These are phyloP conservation scores for Champsocephalus gunnari DNA, from an alignment of 2,797 vertebrate species.

Conservation along the genomic window DNA sequence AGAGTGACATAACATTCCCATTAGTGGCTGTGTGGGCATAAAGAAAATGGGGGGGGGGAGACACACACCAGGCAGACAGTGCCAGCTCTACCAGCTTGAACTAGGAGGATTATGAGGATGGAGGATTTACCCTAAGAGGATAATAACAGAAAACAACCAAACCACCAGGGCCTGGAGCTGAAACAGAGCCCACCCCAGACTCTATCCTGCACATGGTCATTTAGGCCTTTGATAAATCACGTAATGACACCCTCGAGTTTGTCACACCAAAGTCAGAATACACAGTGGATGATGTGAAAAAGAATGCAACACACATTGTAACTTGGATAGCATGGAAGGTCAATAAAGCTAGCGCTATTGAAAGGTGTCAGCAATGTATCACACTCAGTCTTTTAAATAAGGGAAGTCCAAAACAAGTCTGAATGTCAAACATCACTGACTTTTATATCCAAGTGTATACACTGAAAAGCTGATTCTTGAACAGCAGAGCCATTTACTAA, in stretches of 20 bases:
- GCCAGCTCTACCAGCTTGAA: slow-evolving; percentile 63
- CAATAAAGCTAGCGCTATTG: neutral
- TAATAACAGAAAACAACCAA: slow-evolving; percentile 60
- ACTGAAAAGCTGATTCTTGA: slow-evolving; percentile 38
- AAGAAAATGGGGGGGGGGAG: slow-evolving; percentile 26
- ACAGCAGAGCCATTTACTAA: slow-evolving; percentile 17
- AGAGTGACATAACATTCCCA: slow-evolving; percentile 16
- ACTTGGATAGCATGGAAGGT: neutral
- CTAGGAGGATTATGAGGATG: slow-evolving; percentile 70
- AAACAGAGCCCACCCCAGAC: slow-evolving; percentile 10
- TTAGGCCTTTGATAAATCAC: neutral
- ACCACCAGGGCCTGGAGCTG: slow-evolving; percentile 31
- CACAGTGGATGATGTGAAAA: neutral
- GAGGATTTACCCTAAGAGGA: slow-evolving; percentile 73
- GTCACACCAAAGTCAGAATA: neutral
- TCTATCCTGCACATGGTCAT: slow-evolving; percentile 1
- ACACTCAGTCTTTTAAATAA: neutral
- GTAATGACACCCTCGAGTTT: slow-evolving; percentile 27
- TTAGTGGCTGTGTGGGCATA: slow-evolving; percentile 18
- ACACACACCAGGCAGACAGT: slow-evolving; percentile 15
- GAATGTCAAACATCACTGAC: slow-evolving; percentile 17
- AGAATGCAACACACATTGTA: neutral
- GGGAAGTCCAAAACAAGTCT: neutral
- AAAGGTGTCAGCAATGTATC: neutral
- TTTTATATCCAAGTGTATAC: slow-evolving; percentile 18